These are phyloP conservation scores for Dysdera silvatica DNA, from an alignment of 1,140 invertebrate species.

Conservation along the genomic window DNA sequence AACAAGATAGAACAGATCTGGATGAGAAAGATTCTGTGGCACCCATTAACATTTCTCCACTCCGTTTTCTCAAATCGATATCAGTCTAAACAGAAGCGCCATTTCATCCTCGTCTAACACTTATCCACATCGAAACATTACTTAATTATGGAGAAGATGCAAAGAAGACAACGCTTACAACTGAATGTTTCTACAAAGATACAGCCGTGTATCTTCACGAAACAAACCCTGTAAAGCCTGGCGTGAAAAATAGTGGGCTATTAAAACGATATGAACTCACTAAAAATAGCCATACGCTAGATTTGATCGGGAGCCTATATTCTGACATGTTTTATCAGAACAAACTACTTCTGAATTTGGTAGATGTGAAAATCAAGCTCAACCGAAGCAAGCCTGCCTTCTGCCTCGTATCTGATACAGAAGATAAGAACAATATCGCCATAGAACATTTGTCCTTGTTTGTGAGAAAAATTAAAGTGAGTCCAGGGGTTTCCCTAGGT, in stretches of 20 bases:
- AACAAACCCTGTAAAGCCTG: too few relatives aligned
- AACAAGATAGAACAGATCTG: neutral
- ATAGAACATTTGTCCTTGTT: too few relatives aligned
- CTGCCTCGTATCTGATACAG: too few relatives aligned
- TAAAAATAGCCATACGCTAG: neutral
- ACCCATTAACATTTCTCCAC: neutral
- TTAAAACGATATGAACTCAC: neutral
- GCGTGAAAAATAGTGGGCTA: neutral
- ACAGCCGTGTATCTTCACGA: neutral
- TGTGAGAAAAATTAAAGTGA: too few relatives aligned
- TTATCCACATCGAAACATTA: slow-evolving; percentile 2
- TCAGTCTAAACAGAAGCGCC: neutral
- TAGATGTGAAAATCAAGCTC: slow-evolving; percentile 1
- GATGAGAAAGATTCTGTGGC: neutral
- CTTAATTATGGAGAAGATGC: neutral
- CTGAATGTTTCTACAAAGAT: neutral
- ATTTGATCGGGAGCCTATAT: neutral
- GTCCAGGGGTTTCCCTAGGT: slow-evolving; percentile 87
- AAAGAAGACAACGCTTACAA: neutral
- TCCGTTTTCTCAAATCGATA: slow-evolving; percentile 6
- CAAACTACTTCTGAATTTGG: neutral
- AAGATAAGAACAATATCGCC: too few relatives aligned
- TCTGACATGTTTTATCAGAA: slow-evolving; percentile 5
- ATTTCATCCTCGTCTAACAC: neutral
- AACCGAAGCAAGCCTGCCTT: neutral